Conservation (phyloP, 2,113 vertebrate genomes). For the Bothrops jararaca region DNA sequence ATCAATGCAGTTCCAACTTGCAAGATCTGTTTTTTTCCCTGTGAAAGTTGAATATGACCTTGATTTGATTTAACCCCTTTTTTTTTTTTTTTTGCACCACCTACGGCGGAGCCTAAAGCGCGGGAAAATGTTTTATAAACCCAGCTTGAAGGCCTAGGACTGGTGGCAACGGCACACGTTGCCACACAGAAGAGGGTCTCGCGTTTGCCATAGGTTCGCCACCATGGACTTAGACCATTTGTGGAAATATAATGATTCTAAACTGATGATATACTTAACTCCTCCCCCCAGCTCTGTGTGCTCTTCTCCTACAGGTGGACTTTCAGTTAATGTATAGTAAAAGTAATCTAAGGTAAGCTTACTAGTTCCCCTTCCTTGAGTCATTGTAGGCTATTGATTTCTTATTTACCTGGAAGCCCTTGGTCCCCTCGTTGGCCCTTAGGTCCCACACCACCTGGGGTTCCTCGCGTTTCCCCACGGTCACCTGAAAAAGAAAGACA, state of each 20-base stretch:
- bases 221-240: not conserved
- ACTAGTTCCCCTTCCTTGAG: not conserved
- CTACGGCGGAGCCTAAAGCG: too few relatives aligned
- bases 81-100: too few relatives aligned
- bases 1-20: too few relatives aligned
- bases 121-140: too few relatives aligned
- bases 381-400: not conserved
- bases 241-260: not conserved
- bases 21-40: too few relatives aligned
- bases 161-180: too few relatives aligned
- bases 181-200: too few relatives aligned
- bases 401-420: conserved; percentile 77
- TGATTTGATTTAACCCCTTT: too few relatives aligned
- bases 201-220: too few relatives aligned
- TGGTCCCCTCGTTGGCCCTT: conserved; percentile 80
- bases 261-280: not conserved
- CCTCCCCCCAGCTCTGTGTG: not conserved
- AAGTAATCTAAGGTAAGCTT: not conserved
- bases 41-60: too few relatives aligned
- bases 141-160: too few relatives aligned
- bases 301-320: not conserved
- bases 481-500: conserved; percentile 69
- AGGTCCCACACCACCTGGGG: conserved; percentile 72
- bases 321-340: not conserved
- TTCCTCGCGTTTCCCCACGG: conserved; percentile 70